phyloP scores from a whole-genome alignment of 2,797 vertebrate species.

The Lycodopsis pacificus region DNA sequence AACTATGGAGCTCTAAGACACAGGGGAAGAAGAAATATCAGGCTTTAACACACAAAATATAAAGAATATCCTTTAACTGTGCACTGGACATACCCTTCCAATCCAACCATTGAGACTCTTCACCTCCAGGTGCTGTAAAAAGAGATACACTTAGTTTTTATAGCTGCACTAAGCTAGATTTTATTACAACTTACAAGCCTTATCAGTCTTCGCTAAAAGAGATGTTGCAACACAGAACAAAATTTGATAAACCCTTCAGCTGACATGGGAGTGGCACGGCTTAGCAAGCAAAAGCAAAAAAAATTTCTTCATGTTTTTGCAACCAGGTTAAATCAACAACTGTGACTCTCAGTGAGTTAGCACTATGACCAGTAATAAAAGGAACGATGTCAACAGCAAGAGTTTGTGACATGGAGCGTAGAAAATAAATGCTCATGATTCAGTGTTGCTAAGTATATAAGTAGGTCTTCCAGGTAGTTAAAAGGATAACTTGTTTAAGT shows the following conservation, averaged over 20 bases:
- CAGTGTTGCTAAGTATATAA: neutral
- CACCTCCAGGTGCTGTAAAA: constrained; percentile 79
- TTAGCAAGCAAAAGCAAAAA: neutral
- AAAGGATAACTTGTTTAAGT: neutral
- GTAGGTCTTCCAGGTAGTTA: neutral
- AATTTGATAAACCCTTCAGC: neutral
- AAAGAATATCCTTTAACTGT: neutral
- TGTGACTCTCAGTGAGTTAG: neutral
- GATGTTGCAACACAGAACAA: neutral
- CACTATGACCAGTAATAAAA: neutral
- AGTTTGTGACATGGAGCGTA: neutral
- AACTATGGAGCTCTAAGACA: neutral
- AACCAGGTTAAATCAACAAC: neutral
- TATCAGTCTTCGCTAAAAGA: neutral
- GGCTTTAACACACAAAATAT: neutral
- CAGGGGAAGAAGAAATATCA: neutral
- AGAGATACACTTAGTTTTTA: neutral
- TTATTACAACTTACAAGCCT: neutral
- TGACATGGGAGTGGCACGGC: neutral
- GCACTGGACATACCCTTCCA: constrained; percentile 88
- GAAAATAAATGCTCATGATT: neutral
- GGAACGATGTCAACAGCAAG: neutral
- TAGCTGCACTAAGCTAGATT: neutral
- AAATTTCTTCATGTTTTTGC: neutral
- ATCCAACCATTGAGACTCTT: constrained; percentile 90